Evolutionary conservation across 1,140 invertebrate species (phyloP).

Genomic region (Anastrepha ludens): DNA sequence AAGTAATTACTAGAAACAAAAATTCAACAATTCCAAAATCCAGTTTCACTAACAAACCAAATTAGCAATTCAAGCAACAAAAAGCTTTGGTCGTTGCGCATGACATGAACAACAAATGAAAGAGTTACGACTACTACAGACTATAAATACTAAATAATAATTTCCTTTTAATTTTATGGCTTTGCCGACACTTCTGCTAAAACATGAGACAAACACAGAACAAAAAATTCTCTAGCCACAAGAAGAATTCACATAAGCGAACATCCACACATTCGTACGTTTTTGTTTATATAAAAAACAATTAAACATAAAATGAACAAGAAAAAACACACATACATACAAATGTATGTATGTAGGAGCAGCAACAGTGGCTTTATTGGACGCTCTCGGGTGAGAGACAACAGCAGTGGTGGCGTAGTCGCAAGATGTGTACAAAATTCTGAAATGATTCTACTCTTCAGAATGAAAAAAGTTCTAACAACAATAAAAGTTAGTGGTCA

Average conservation of each 20-base stretch:
- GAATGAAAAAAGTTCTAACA: not conserved
- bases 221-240: not conserved
- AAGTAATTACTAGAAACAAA: not conserved
- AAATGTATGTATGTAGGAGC: not conserved
- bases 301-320: not conserved
- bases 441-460: not conserved
- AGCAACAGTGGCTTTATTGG: not conserved
- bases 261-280: not conserved
- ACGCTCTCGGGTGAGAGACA: too few species aligned
- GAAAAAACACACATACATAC: not conserved
- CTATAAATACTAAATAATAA: conserved; percentile 46
- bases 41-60: not conserved
- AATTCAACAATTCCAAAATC: not conserved
- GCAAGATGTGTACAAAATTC: not conserved
- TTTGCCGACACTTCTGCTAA: conserved; percentile 51
- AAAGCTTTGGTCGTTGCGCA: not conserved
- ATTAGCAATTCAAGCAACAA: conserved; percentile 36
- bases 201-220: conserved; percentile 4
- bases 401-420: not conserved
- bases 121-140: conserved; percentile 21
- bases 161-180: conserved; percentile 50
- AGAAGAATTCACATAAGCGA: not conserved
- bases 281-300: not conserved
- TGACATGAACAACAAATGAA: conserved; percentile 27
- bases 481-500: not conserved